Evolutionary conservation across 2,113 vertebrate species (phyloP).

Genomic region (Ctenodactylus gundi): DNA sequence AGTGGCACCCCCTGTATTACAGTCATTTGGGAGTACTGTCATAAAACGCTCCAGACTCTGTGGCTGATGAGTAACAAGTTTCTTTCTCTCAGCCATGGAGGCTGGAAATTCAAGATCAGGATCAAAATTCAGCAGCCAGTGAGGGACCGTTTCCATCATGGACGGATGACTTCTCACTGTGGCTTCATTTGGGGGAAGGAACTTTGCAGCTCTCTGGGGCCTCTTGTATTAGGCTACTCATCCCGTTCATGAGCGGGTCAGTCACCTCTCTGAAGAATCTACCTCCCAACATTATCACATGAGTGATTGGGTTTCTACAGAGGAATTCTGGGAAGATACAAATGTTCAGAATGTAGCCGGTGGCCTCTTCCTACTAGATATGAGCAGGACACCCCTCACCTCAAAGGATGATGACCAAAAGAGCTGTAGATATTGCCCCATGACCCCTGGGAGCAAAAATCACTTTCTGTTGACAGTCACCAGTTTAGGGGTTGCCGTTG

Average conservation of each 20-base stretch:
- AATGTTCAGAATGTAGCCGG: background rate
- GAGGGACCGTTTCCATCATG: background rate
- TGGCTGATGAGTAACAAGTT: background rate
- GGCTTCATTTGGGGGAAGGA: background rate
- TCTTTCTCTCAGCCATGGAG: background rate
- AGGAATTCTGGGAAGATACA: background rate
- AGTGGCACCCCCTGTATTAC: background rate
- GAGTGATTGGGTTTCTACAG: background rate
- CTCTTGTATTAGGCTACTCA: background rate
- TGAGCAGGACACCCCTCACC: background rate
- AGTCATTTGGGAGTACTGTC: background rate
- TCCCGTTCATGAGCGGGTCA: background rate
- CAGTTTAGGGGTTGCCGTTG: background rate
- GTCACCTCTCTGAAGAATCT: background rate
- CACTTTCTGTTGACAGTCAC: background rate
- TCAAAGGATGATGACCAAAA: background rate
- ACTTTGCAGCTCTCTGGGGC: background rate
- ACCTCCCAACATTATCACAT: background rate
- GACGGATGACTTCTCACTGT: background rate
- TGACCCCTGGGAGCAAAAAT: background rate
- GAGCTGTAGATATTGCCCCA: background rate
- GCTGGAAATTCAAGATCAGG: background rate
- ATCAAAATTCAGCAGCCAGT: background rate
- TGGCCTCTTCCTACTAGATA: background rate
- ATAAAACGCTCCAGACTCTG: background rate